Percentiles rank a stretch among this genome's conserved stretches.
phyloP scores from a whole-genome alignment of 2,888 invertebrate genomes.

The Drosophila kuntzei region DNA sequence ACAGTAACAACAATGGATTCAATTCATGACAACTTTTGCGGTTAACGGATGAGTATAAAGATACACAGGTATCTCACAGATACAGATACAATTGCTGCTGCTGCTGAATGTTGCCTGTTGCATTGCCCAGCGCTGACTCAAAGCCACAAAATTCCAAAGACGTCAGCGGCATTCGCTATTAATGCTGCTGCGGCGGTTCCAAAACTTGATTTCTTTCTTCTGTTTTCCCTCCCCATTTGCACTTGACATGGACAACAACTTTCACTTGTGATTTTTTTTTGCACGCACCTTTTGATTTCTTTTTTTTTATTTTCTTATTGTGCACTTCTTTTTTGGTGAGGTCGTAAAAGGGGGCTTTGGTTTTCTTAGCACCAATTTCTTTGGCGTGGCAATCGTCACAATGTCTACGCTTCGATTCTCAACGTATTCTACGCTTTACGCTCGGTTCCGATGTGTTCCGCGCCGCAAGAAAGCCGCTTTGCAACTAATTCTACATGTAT shows the following conservation, averaged over 20 bases:
- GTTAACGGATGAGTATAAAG: slow-evolving; percentile 53
- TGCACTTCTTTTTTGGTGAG: slow-evolving; percentile 22
- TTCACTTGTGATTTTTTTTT: slow-evolving; percentile 52
- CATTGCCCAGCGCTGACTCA: slow-evolving; percentile 61
- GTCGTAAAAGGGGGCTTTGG: slow-evolving; percentile 11
- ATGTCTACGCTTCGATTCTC: slow-evolving; percentile 36
- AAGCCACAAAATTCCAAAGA: slow-evolving; percentile 37
- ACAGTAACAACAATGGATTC: slow-evolving; percentile 50
- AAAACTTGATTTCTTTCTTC: slow-evolving; percentile 39
- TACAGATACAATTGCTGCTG: slow-evolving; percentile 24
- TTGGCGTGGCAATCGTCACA: slow-evolving; percentile 62
- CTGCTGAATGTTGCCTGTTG: slow-evolving; percentile 36
- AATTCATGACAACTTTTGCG: slow-evolving; percentile 54
- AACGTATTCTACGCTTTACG: slow-evolving; percentile 17
- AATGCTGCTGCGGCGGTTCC: slow-evolving; percentile 13
- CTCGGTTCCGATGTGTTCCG: slow-evolving; percentile 43
- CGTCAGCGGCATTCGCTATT: slow-evolving; percentile 27
- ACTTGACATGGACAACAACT: slow-evolving; percentile 46
- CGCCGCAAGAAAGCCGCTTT: slow-evolving; percentile 72
- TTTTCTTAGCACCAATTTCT: slow-evolving; percentile 67
- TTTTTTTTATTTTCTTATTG: slow-evolving; percentile 21
- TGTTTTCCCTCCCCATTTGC: slow-evolving; percentile 33
- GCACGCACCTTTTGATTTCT: slow-evolving; percentile 55
- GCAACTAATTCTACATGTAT: slow-evolving; percentile 74
- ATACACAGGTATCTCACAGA: slow-evolving; percentile 57